Conservation (phyloP, 2,113 vertebrate genomes). For the Ceratotherium simum region DNA sequence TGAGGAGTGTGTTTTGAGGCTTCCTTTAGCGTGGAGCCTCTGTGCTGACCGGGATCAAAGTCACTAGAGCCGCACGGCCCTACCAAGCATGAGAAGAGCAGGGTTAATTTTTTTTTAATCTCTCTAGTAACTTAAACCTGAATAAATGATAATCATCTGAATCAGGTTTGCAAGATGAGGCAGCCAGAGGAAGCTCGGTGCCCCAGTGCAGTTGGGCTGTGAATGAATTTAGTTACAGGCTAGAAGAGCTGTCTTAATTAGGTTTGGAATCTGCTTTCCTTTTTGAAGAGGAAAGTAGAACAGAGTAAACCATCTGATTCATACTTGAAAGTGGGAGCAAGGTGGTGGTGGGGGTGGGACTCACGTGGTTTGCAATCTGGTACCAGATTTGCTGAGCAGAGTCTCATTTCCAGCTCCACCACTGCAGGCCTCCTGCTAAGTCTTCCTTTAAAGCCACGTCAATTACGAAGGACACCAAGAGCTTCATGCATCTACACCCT, state of each 20-base stretch:
- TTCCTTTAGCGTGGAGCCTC: conserved; percentile 78
- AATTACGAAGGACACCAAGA: neutral
- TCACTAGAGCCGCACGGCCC: neutral
- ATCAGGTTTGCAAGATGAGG: neutral
- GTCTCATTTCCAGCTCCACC: neutral
- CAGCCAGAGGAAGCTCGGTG: neutral
- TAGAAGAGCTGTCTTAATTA: conserved; percentile 59
- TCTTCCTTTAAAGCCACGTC: neutral
- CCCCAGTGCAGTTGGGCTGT: neutral
- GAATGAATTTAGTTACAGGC: conserved; percentile 45
- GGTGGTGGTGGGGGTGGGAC: neutral
- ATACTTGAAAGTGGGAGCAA: conserved; percentile 20
- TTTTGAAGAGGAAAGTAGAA: conserved; percentile 8
- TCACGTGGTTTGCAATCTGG: neutral
- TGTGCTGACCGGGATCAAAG: conserved; percentile 73
- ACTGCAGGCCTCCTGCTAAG: too few species aligned
- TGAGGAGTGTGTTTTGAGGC: conserved; percentile 82
- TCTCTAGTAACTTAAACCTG: neutral
- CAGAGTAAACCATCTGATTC: conserved; percentile 54
- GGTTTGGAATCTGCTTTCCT: neutral
- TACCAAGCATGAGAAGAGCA: neutral
- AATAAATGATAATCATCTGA: neutral
- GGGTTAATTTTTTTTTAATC: neutral
- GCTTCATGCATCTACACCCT: neutral
- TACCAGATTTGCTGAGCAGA: neutral